A percentile compares a stretch with the other conserved stretches of the same genome.
These are phyloP conservation scores for Xiphophorus birchmanni DNA, from an alignment of 2,797 vertebrate genomes.

Conservation along the genomic window DNA sequence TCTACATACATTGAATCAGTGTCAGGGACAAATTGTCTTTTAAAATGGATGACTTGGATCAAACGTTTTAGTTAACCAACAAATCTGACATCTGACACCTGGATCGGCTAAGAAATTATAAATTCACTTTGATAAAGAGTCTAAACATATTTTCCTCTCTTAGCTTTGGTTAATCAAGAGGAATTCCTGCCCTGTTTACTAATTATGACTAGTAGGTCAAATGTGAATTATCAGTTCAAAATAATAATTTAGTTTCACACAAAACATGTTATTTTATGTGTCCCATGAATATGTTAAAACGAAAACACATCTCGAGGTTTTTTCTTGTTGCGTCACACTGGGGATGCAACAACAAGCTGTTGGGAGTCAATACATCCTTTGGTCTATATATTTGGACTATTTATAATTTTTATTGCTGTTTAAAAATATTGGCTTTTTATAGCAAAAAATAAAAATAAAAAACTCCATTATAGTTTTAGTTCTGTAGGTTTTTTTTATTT, in stretches of 20 bases:
- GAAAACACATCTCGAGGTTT: background rate
- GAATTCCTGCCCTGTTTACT: background rate
- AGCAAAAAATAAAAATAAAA: background rate
- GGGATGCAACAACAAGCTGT: background rate
- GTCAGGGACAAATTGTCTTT: no score
- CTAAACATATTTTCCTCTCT: background rate
- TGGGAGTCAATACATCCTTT: background rate
- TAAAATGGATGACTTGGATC: no score
- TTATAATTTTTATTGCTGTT: background rate
- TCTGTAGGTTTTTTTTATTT: background rate
- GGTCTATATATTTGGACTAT: background rate
- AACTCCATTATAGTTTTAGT: background rate
- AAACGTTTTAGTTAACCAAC: no score
- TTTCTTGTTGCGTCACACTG: background rate
- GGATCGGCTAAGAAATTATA: background rate
- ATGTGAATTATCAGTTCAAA: background rate
- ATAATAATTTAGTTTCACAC: background rate
- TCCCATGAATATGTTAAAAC: background rate
- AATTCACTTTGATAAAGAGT: background rate
- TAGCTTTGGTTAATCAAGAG: background rate
- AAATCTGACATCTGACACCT: no score
- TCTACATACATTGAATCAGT: no score
- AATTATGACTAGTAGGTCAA: background rate
- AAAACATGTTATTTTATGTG: background rate
- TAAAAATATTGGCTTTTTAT: background rate